Conservation (phyloP, 2,888 invertebrate genomes). For the Iselma pallidipennis region DNA sequence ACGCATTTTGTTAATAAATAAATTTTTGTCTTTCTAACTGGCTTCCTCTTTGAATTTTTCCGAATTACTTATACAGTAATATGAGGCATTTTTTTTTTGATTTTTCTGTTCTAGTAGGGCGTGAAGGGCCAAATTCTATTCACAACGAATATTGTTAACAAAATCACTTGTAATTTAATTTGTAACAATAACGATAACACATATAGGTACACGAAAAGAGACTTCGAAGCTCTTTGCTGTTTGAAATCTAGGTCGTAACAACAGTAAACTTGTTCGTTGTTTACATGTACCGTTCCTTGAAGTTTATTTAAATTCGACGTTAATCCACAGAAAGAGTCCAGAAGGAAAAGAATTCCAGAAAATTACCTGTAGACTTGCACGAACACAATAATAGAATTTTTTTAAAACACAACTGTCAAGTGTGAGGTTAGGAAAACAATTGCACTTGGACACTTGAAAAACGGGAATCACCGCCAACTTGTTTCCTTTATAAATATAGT, state of each 20-base stretch:
- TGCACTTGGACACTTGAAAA: background rate
- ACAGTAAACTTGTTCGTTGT: constrained; percentile 33
- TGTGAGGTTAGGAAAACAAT: background rate
- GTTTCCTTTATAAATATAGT: background rate
- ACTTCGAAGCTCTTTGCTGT: constrained; percentile 1
- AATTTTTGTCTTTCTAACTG: no score
- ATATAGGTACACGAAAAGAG: background rate
- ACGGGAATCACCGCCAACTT: constrained; percentile 1
- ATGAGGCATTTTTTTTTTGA: no score
- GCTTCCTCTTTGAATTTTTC: no score
- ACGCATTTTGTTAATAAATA: constrained; percentile 47
- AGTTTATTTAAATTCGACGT: background rate
- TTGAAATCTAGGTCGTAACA: constrained; percentile 42
- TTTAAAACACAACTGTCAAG: constrained; percentile 2
- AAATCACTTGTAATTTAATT: background rate
- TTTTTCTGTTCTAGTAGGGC: no score
- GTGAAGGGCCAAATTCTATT: no score
- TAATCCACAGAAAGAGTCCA: no score
- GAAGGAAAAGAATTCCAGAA: no score
- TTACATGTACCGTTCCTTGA: constrained; percentile 20
- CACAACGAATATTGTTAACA: background rate
- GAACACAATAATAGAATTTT: no score
- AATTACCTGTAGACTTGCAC: no score
- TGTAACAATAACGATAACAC: background rate
- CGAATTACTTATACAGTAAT: no score